These are phyloP conservation scores for Embiotoca jacksoni DNA, from an alignment of 2,113 vertebrate species.

Conservation along the genomic window DNA sequence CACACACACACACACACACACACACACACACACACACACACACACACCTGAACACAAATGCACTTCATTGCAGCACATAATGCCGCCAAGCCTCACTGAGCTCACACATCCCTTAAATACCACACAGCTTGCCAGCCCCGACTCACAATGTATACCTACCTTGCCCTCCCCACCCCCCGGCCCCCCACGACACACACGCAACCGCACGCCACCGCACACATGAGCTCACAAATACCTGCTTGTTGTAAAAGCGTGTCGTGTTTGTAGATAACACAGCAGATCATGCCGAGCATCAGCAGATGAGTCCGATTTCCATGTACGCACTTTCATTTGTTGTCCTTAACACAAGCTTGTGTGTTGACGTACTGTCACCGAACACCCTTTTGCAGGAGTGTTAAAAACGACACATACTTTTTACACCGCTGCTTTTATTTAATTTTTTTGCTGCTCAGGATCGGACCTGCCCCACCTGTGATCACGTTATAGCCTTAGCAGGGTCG, in stretches of 20 bases:
- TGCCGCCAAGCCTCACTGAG: slow-evolving; percentile 13
- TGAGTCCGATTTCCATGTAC: not conserved
- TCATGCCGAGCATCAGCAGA: slow-evolving; percentile 19
- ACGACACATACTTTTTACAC: not conserved
- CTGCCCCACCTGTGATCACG: slow-evolving; percentile 33
- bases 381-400: slow-evolving; percentile 11
- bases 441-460: slow-evolving; percentile 17
- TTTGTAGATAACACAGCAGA: slow-evolving; percentile 11
- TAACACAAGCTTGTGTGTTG: slow-evolving; percentile 1
- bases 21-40: slow-evolving; percentile 8
- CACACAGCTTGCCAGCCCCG: slow-evolving; percentile 21
- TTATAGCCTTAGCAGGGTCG: not conserved
- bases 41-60: slow-evolving; percentile 14
- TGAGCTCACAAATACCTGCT: slow-evolving; percentile 28
- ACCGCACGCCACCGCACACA: slow-evolving; percentile 21
- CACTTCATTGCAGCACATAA: slow-evolving; percentile 22
- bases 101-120: slow-evolving; percentile 25
- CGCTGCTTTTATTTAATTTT: slow-evolving; percentile 1
- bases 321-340: slow-evolving; percentile 23
- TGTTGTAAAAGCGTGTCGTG: slow-evolving; percentile 26
- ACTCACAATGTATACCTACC: slow-evolving; percentile 26
- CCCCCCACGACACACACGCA: not conserved
- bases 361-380: not conserved
- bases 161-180: slow-evolving; percentile 11
- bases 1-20: not conserved